phyloP scores from a whole-genome alignment of 2,797 vertebrate genomes.

The Zonotrichia albicollis region DNA sequence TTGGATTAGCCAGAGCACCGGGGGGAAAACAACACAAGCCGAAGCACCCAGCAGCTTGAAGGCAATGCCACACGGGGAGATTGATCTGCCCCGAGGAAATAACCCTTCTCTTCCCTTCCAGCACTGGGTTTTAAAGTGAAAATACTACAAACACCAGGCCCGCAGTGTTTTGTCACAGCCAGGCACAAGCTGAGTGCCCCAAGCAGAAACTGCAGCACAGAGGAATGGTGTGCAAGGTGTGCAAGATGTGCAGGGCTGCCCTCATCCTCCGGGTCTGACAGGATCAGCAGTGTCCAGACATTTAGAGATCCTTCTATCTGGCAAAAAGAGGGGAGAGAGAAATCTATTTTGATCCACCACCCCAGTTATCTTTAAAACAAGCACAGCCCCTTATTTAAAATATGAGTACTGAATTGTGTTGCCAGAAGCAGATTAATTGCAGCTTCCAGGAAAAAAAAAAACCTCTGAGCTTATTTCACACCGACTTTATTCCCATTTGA shows the following conservation, averaged over 20 bases:
- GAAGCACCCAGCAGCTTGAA: neutral
- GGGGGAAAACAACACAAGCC: neutral
- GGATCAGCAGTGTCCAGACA: neutral
- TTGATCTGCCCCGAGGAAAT: neutral
- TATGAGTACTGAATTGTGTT: neutral
- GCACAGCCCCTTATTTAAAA: conserved; percentile 9
- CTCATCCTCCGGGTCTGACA: neutral
- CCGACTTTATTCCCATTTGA: conserved; percentile 62
- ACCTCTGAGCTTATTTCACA: conserved; percentile 51
- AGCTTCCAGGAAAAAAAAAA: conserved; percentile 44
- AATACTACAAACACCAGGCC: neutral
- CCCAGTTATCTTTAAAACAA: neutral
- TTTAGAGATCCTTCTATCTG: neutral
- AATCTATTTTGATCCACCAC: neutral
- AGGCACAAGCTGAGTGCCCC: neutral
- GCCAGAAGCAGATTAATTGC: conserved; percentile 61
- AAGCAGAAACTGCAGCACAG: neutral
- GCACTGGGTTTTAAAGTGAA: neutral
- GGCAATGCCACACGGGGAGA: neutral
- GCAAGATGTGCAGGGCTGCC: neutral
- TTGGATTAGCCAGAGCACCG: neutral
- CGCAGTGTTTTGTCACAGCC: neutral
- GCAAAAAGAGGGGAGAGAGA: neutral
- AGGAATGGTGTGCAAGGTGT: accelerated
- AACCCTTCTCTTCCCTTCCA: neutral